Percentiles rank a stretch among this genome's conserved stretches.
These are phyloP conservation scores for Typhlichthys subterraneus DNA, from an alignment of 2,797 vertebrate species.

Conservation along the genomic window DNA sequence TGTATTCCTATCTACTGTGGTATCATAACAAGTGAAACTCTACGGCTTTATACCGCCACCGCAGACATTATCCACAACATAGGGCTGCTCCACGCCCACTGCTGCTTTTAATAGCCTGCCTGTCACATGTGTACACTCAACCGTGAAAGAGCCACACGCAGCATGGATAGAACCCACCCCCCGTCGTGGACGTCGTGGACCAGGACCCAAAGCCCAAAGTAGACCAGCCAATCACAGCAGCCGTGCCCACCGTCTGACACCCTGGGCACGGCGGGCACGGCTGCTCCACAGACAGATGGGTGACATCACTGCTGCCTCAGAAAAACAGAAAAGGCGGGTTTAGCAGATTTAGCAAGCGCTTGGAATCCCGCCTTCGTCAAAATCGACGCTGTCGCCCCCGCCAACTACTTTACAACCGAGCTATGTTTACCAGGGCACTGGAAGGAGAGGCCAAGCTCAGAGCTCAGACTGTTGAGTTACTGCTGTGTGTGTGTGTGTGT, in stretches of 20 bases:
- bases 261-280: constrained; percentile 8
- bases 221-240: constrained; percentile 31
- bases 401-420: constrained; percentile 40
- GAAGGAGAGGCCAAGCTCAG: constrained; percentile 40
- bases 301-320: constrained; percentile 70
- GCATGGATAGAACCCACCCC: constrained; percentile 2
- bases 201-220: constrained; percentile 3
- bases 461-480: constrained; percentile 52
- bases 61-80: constrained; percentile 63
- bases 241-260: constrained; percentile 46
- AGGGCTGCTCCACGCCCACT: constrained; percentile 52
- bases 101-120: constrained; percentile 61
- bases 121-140: constrained; percentile 47
- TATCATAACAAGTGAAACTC: constrained; percentile 69
- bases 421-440: constrained; percentile 55
- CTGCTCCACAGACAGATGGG: constrained; percentile 30
- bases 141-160: constrained; percentile 7
- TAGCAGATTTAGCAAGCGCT: constrained; percentile 26
- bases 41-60: constrained; percentile 61
- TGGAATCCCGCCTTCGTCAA: constrained; percentile 69
- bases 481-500: constrained; percentile 63
- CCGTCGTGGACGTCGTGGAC: constrained; percentile 20
- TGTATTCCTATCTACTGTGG: constrained; percentile 56
- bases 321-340: constrained; percentile 59
- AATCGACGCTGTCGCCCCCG: constrained; percentile 47